Conservation (phyloP, 23 tunicate species). For the Oikopleura albicans region DNA sequence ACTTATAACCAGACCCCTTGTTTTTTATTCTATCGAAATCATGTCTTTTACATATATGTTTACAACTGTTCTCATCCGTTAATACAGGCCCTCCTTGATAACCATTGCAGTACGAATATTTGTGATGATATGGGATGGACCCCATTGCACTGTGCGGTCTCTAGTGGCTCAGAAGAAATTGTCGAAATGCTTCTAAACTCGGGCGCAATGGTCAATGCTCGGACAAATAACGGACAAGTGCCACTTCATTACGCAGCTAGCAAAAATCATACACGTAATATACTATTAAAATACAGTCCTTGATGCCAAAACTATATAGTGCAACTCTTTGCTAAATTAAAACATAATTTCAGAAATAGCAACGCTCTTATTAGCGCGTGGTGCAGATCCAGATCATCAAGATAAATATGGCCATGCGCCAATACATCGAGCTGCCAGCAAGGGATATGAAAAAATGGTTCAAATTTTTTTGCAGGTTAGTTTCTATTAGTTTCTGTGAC, state of each 20-base stretch:
- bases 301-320: no score
- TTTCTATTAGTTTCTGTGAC: background rate
- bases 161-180: constrained; percentile 42
- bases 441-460: constrained; percentile 51
- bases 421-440: constrained; percentile 65
- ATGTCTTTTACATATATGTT: no score
- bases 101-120: background rate
- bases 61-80: no score
- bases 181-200: constrained; percentile 51
- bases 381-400: constrained; percentile 51
- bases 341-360: constrained; percentile 1
- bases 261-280: background rate
- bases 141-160: constrained; percentile 80
- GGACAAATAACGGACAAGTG: background rate
- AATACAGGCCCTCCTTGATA: background rate
- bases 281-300: no score
- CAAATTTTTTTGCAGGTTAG: constrained; percentile 31
- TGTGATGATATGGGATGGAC: constrained; percentile 15
- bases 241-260: background rate
- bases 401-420: constrained; percentile 54
- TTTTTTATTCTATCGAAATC: no score
- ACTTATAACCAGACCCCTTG: no score
- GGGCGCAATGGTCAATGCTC: constrained; percentile 21
- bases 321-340: background rate
- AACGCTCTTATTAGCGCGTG: constrained; percentile 47